Conservation (phyloP, 2,797 vertebrate species). For the Catostomus latipinnis region DNA sequence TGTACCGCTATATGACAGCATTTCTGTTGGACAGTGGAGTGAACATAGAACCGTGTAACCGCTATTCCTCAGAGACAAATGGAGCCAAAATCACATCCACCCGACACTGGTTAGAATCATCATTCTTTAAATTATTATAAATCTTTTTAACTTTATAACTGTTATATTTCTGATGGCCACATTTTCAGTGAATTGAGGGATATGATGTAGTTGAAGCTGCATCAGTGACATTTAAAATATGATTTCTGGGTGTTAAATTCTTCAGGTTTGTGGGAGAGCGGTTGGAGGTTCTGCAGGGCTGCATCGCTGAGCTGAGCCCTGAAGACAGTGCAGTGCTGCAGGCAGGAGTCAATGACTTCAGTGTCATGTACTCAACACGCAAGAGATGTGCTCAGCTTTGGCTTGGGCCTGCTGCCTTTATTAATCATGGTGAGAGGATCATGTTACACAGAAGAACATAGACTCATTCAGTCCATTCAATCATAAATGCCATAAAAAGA, state of each 20-base stretch:
- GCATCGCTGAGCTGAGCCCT: conserved; percentile 89
- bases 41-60: conserved; percentile 86
- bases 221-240: neutral
- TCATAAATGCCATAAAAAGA: neutral
- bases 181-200: neutral
- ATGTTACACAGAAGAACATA: neutral
- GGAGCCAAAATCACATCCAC: conserved; percentile 91
- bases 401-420: conserved; percentile 93
- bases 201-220: neutral
- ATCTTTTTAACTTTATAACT: neutral
- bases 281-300: conserved; percentile 90
- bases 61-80: conserved; percentile 92
- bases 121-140: neutral
- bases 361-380: conserved; percentile 94
- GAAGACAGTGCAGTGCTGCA: conserved; percentile 84
- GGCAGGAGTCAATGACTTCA: conserved; percentile 92
- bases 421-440: conserved; percentile 87
- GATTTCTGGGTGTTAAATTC: neutral
- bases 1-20: conserved; percentile 89
- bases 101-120: conserved; percentile 81
- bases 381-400: conserved; percentile 92
- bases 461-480: neutral
- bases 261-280: conserved; percentile 88
- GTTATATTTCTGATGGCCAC: neutral
- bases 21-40: conserved; percentile 92